Base-by-base conservation (phyloP, 2,888 invertebrate genomes). In the Orthosia gothica region DNA sequence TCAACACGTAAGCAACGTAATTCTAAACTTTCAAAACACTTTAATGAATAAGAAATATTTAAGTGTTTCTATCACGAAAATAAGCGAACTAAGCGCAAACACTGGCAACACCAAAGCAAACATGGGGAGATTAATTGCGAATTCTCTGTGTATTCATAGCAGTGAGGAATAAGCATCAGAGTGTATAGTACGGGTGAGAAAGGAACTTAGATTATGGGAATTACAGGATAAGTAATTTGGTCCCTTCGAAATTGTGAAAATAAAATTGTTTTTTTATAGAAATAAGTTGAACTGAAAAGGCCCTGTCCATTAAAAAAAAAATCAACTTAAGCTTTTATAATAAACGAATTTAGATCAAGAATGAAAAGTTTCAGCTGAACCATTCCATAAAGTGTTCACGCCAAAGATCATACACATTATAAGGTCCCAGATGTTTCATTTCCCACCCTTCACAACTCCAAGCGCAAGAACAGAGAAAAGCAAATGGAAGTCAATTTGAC, bases 101-200 rank as follows among this genome's bases (percentile, higher is more conserved):
- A 71, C 77, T 70, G 70, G 81, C 70, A 80, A 63, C 83, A 70
- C 66, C 71, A 79, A 75, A 81, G 81, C 81, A 88, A 89, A 90
- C 87, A 88, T 79, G 76, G 80, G 76, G 67, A 88, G 88, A 90
- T 91, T 90, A 89, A 92, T 92, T 90, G 86, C 67, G 82, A 87
- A 90, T 90, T 87, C 87, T 69, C 77, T 87, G 74, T 85, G 85
- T 86, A 74, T 83, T 83, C 85, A 72, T 72, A 74, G 70, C 70
- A 63, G 82, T 81, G 82, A 73, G 81, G 74, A 80, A 83, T 75
- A 75, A 82, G 79, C 59, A 82, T 62, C 72, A 71, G 63, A 74
- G 65, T 71, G 63, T 77, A 70, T 75, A 61, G 77, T 63, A 74
- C 40, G 18, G 20, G 20, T 40, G 69, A 61, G 76, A 76, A 82